Evolutionary conservation across 2,113 vertebrate genomes (phyloP).

Genomic region (Myanophis thanlyinensis): DNA sequence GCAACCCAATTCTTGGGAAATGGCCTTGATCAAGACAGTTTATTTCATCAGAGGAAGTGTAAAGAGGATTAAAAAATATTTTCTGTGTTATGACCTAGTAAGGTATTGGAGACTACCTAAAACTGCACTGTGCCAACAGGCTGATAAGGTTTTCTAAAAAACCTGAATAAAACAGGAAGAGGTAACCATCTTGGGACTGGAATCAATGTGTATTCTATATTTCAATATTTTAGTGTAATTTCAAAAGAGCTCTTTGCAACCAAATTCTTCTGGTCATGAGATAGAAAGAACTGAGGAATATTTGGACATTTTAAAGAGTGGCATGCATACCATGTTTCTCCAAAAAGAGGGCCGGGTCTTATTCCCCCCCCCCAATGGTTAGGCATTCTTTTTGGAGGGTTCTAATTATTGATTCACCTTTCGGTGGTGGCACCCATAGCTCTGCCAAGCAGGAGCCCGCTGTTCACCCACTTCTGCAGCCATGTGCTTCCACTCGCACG

Average conservation of each 20-base stretch:
- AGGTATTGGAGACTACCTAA: background rate
- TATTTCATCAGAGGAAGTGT: no score
- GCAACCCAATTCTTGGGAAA: no score
- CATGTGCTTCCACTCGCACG: no score
- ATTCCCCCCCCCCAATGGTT: no score
- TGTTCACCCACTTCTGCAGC: no score
- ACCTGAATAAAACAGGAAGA: background rate
- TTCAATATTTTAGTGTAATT: background rate
- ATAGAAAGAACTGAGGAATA: background rate
- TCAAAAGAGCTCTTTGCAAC: background rate
- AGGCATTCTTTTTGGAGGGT: no score
- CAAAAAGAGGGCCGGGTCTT: no score
- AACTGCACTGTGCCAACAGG: background rate
- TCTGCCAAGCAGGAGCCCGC: no score
- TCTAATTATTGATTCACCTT: no score
- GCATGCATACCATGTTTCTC: no score
- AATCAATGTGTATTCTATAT: background rate
- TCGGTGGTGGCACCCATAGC: no score
- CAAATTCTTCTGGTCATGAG: background rate
- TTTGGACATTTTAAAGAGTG: background rate
- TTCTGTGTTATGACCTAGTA: background rate
- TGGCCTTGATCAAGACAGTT: no score
- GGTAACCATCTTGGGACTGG: background rate
- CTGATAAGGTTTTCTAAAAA: background rate
- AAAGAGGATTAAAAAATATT: background rate